phyloP scores from a whole-genome alignment of 2,113 vertebrate species.

The Picathartes gymnocephalus region DNA sequence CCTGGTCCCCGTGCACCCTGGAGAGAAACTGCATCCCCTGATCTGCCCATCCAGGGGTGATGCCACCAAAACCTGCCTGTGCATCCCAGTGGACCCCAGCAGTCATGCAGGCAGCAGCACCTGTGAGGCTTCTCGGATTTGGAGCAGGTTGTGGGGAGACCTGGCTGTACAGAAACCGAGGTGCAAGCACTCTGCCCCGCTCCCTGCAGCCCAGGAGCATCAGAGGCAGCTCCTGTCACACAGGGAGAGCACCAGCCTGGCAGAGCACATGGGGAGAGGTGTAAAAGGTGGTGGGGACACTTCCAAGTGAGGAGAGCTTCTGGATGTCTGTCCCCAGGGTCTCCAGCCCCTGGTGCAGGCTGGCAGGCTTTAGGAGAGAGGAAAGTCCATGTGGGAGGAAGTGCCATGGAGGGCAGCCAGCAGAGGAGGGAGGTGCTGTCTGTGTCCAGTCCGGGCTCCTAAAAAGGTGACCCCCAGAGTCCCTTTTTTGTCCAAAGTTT shows the following conservation, averaged over 20 bases:
- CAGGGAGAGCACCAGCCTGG: neutral
- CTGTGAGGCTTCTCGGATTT: neutral
- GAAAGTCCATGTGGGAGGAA: neutral
- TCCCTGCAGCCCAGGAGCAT: neutral
- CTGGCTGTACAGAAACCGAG: rapidly evolving
- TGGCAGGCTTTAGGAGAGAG: neutral
- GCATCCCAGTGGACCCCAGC: rapidly evolving
- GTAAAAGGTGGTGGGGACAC: neutral
- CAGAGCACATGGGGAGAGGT: rapidly evolving
- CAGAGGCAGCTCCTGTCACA: rapidly evolving
- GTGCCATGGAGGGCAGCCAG: neutral
- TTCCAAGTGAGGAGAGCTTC: neutral
- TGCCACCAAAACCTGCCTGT: neutral
- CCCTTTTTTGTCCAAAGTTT: neutral
- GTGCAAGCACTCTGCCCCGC: neutral
- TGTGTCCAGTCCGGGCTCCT: neutral
- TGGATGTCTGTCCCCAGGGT: neutral
- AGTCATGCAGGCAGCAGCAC: neutral
- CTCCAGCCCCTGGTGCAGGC: rapidly evolving
- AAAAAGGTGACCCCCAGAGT: neutral
- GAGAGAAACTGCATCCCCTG: neutral
- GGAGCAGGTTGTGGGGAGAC: neutral
- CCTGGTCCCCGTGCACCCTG: neutral
- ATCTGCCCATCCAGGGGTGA: neutral
- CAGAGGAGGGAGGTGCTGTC: neutral